Percentiles rank a stretch among this genome's conserved stretches.
phyloP scores from a whole-genome alignment of 2,797 vertebrate species.

The Coracias cyanogaster region DNA sequence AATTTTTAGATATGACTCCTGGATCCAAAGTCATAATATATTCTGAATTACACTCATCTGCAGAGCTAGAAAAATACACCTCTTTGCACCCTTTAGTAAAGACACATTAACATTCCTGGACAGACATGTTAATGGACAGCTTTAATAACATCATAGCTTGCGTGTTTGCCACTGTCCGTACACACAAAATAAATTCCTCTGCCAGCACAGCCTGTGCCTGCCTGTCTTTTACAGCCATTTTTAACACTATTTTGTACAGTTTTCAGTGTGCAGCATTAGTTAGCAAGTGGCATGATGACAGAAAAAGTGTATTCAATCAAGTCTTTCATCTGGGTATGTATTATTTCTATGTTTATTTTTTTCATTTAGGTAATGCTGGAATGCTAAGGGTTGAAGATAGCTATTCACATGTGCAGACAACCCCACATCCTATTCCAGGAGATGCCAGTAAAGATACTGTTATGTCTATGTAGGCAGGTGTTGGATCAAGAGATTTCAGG shows the following conservation, averaged over 20 bases:
- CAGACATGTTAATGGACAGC: background rate
- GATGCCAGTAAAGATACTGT: background rate
- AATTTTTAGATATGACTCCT: background rate
- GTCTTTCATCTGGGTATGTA: background rate
- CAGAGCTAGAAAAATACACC: background rate
- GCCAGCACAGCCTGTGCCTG: background rate
- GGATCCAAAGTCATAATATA: background rate
- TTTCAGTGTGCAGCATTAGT: background rate
- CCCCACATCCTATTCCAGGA: background rate
- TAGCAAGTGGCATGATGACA: background rate
- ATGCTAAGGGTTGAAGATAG: background rate
- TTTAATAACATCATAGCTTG: background rate
- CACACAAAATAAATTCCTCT: background rate
- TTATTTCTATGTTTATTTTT: background rate
- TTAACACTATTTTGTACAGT: background rate
- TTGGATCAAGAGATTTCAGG: background rate
- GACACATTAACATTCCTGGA: background rate
- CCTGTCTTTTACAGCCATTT: background rate
- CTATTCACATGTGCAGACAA: background rate
- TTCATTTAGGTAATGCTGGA: background rate
- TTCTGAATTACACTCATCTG: background rate
- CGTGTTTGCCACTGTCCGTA: background rate
- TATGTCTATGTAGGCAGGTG: background rate
- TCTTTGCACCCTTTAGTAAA: background rate
- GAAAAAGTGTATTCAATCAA: background rate